Base-by-base conservation (phyloP, 2,797 vertebrate species). In the Falco columbarius region DNA sequence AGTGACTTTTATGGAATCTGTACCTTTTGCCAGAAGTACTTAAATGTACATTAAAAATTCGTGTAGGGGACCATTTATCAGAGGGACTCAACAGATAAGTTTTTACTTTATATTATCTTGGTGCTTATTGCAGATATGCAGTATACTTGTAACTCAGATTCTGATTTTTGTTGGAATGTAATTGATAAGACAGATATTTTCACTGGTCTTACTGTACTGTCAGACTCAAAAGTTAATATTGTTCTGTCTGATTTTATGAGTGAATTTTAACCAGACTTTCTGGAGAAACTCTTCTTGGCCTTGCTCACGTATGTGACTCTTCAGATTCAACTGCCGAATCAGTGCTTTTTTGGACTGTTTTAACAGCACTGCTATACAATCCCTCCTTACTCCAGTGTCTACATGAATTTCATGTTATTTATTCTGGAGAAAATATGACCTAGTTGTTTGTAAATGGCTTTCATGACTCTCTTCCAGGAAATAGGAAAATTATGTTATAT, bases 1-100 rank as follows among this genome's bases (percentile, higher is more conserved):
- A 59, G 94, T 95, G 95, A 40, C 14, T 79, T 83, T 70, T 46
- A n/a, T 23, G n/a, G 44, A 93, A 88, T 65, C n/a, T 30, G 20
- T 75, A 42, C 38, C 38, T 88, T 51, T 88, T 75, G 40, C 54
- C 42, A 21, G 32, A 93, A 86, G 68, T 87, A 86, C 51, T 82
- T 83, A 62, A 61, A 46, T 7, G 27, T 81, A 27, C 54, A 58
- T 86, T 20, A 30, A 63, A 59, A 80, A n/a, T 12, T 86, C 92
- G 40, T 91, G 20, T 65, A 30, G 49, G 93, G 93, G 89, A 94
- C 84, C 94, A 95, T 96, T 96, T 93, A 54, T 74, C 38, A 90
- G 84, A 90, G 56, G 86, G 36, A 89, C 67, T 84, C 66, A 24
- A 81, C 77, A 72, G 59, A 40, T 86, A 76, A 63, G 38, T 34